Percentiles rank a stretch among this genome's conserved stretches.
These are phyloP conservation scores for Gymnoscopelus braueri DNA, from an alignment of 2,797 vertebrate genomes.

Conservation along the genomic window DNA sequence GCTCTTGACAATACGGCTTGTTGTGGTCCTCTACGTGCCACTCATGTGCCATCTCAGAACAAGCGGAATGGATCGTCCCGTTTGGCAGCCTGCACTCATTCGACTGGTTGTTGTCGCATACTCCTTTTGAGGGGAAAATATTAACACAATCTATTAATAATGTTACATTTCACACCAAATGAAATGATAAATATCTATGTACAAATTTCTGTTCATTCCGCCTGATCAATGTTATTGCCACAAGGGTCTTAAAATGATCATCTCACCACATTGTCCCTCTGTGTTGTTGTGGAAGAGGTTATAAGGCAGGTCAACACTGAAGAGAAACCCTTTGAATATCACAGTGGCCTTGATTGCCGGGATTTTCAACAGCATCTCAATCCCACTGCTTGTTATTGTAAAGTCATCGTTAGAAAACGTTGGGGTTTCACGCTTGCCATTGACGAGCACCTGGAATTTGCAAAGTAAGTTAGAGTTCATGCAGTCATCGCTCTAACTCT, in stretches of 20 bases:
- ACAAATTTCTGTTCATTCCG: too few relatives aligned
- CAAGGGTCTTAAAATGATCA: not conserved
- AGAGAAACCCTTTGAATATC: slow-evolving; percentile 82
- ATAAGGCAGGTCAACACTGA: slow-evolving; percentile 81
- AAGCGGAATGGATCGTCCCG: slow-evolving; percentile 71
- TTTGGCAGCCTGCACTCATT: slow-evolving; percentile 88
- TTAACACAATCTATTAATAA: not conserved
- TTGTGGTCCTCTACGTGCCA: slow-evolving; percentile 83
- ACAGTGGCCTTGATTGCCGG: slow-evolving; percentile 76
- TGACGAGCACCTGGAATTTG: slow-evolving; percentile 82
- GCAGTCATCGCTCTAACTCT: too few relatives aligned
- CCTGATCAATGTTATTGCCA: too few relatives aligned
- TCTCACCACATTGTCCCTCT: slow-evolving; percentile 92
- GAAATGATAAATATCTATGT: too few relatives aligned
- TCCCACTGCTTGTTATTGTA: too few relatives aligned
- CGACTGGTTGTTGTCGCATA: slow-evolving; percentile 82
- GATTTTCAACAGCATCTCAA: slow-evolving; percentile 71
- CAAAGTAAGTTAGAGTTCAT: not conserved
- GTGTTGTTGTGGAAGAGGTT: slow-evolving; percentile 86
- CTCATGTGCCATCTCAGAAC: slow-evolving; percentile 77
- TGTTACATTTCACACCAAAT: too few relatives aligned
- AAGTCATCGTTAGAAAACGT: slow-evolving; percentile 38
- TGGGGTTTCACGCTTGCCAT: slow-evolving; percentile 68
- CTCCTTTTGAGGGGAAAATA: slow-evolving; percentile 74
- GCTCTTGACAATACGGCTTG: slow-evolving; percentile 27